Evolutionary conservation across 2,888 invertebrate genomes (phyloP), one percentile per base, ranked within the genome.

Genomic region (Mesorhabditis belari): DNA sequence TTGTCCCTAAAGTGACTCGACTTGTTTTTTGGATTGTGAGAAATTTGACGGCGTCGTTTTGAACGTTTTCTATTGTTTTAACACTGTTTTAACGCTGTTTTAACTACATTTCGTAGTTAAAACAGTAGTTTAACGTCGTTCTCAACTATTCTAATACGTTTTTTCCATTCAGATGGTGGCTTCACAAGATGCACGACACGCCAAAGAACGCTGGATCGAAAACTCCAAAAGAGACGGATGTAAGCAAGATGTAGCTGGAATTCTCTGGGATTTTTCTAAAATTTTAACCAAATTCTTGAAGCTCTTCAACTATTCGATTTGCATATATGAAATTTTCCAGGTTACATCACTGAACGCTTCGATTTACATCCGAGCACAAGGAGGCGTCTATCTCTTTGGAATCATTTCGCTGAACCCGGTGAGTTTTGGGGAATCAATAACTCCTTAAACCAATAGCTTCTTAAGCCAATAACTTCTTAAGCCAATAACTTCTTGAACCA

Each of bases 121-220:
- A n/a, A n/a, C n/a, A n/a, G n/a, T n/a, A n/a, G n/a, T n/a, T n/a
- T n/a, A n/a, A n/a, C n/a, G n/a, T n/a, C n/a, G n/a, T n/a, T n/a
- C n/a, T n/a, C n/a, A n/a, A n/a, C n/a, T n/a, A n/a, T n/a, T n/a
- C n/a, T n/a, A n/a, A n/a, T n/a, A n/a, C n/a, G n/a, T n/a, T n/a
- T 27, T 51, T 17, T 1, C 26, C n/a, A 61, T 58, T 23, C 52
- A 70, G 70, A 5, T 79, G 79, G 79, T 54, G 56, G 35, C 56
- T 79, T 26, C 78, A 63, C 60, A 75, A 73, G 58, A 49, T 79
- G 50, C 35, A 63, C 17, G 69, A 68, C 35, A 60, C 58, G 0
- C 70, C 76, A 50, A 77, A 73, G 55, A 66, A 68, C 50, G 63
- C 44, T n/a, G 44, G 44, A 35, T 17, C 12, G 44, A 35, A 9